Evolutionary conservation across 2,797 vertebrate species (phyloP), one percentile per base, ranked within the genome.

Genomic region (Poecilia picta): DNA sequence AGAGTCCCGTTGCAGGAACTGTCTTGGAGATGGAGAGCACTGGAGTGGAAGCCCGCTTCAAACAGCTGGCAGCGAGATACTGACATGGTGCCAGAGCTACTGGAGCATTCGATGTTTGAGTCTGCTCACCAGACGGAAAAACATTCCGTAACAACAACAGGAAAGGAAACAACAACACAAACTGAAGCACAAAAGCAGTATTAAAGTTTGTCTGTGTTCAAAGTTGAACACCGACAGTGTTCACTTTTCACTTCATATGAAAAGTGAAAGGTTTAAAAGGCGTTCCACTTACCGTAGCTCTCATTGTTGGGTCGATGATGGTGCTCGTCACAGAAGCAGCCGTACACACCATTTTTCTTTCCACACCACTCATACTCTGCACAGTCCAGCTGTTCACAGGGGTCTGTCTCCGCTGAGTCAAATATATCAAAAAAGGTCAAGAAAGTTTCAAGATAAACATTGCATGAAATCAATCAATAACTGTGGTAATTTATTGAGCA

Each of bases 11-110:
- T 87, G 70, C 95, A 96, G 23, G 76, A 88, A 0, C 85, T 43
- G 0, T 96, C 93, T 8, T 2, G 75, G 45, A 96, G 92, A n/a
- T 96, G 95, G 5, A 96, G 87, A 18, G 31, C 64, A 0, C 71
- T 45, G 0, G 83, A 41, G 41, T 88, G 68, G 72, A 94, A 95
- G 3, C 94, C 95, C 15, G 90, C 93, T 39, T 94, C 91, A 89
- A 95, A 95, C 73, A 96, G 83, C 79, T 94, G 92, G 72, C 95
- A 96, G 23, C 94, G 93, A 1, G 95, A 95, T 49, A 96, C 4
- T 1, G 95, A 94, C 76, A 95, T 86, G 18, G 74, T 85, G 64
- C 89, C 94, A 33, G 89, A 80, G 39, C 91, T 92, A 70, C 90
- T 89, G 8, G 16, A 31, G 75, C 95, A 95, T 1, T 68, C 77